Evolutionary conservation across 2,113 vertebrate species (phyloP).

Genomic region (Falcunculus frontatus): DNA sequence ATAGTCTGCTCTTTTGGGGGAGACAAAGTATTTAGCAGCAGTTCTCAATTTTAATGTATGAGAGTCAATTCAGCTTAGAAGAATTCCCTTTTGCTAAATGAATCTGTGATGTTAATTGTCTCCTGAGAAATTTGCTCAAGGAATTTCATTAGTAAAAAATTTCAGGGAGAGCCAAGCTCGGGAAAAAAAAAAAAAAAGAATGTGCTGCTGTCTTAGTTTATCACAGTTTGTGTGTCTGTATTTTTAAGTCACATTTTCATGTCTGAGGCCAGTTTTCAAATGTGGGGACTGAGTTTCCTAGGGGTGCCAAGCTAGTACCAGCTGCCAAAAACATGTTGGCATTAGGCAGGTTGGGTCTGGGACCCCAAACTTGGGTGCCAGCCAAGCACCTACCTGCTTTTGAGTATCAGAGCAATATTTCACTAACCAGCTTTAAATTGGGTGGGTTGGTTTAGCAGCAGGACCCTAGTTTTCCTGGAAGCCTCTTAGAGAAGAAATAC

Average conservation of each 20-base stretch:
- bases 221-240: not conserved
- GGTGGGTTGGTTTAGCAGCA: not conserved
- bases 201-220: not conserved
- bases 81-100: constrained; percentile 19
- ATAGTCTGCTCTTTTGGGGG: not conserved
- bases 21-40: constrained; percentile 4
- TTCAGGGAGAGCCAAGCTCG: not conserved
- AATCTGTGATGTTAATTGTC: constrained; percentile 5
- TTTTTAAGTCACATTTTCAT: not conserved
- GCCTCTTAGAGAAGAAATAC: not conserved
- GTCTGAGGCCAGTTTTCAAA: not conserved
- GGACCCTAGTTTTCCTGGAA: not conserved
- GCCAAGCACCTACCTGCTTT: not conserved
- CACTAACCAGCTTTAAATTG: not conserved
- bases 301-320: not conserved
- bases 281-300: not conserved
- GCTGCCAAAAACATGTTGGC: not conserved
- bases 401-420: not conserved
- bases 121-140: not conserved
- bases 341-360: not conserved
- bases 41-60: not conserved
- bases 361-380: not conserved
- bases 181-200: not conserved
- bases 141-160: constrained; percentile 36
- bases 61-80: constrained; percentile 9